Evolutionary conservation across 2,888 invertebrate species (phyloP), one percentile per base, ranked within the genome.

Genomic region (Punctoribates punctum): DNA sequence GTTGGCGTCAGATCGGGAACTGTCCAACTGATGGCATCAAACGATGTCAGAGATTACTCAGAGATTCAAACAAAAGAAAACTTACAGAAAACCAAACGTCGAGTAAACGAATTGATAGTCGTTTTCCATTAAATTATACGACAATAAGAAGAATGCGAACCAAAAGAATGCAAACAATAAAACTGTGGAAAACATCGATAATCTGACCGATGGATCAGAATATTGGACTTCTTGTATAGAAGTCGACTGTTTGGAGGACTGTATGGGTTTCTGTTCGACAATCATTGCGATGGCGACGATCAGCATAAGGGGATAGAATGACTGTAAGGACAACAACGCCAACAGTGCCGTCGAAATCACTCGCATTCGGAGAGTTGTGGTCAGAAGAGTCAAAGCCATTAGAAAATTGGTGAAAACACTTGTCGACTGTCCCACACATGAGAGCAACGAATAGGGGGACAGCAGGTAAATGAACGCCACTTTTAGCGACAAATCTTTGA

Each of bases 1-100:
- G 99, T 99, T 29, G 99, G 99, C 81, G 93, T 92, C 79, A 98
- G 86, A 84, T 99, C 98, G 1, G 94, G 93, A 74, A 96, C 95
- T 23, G 89, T 89, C 79, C 96, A 87, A 82, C 94, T 95, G 67
- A 17, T 75, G 25, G 25, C 70, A 13, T 27, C n/a, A 25, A 46
- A 29, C 23, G 17, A 27, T 25, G 38, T n/a, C n/a, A 25, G 60
- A 11, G 27, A 20, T 51, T 1, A 51, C 17, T 38, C 17, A 46
- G 17, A 23, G 8, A n/a, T 34, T 60, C 27, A 25, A 34, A 81
- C 23, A 29, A 65, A 74, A 67, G 73, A 70, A 73, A 80, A 87
- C 90, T 88, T 86, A 92, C 91, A 92, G 91, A 82, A 92, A 92
- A 77, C 91, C 91, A 84, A 91, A 90, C 0, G 91, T 91, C 65